A percentile compares a stretch with the other conserved stretches of the same genome.
phyloP scores from a whole-genome alignment of 1,140 invertebrate species.

The Aplysia californica region DNA sequence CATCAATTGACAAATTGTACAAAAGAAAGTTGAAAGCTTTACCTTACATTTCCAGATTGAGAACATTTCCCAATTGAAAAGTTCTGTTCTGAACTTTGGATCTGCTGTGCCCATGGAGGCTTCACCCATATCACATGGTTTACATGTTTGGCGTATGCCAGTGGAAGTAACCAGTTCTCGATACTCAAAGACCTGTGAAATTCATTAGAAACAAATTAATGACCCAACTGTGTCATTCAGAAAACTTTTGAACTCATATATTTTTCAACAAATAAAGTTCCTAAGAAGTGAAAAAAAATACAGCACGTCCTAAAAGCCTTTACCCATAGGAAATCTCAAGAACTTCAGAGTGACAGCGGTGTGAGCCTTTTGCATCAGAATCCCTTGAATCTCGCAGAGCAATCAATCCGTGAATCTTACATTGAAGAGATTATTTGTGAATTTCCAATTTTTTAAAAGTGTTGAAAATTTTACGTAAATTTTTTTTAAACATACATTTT shows the following conservation, averaged over 20 bases:
- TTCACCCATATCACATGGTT: conserved; percentile 85
- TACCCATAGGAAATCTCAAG: too few relatives aligned
- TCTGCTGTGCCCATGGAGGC: conserved; percentile 88
- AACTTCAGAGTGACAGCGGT: too few relatives aligned
- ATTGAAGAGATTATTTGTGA: too few relatives aligned
- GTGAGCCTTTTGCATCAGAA: background rate
- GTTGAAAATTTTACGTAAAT: too few relatives aligned
- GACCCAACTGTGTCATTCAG: background rate
- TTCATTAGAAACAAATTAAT: background rate
- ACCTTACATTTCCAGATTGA: conserved; percentile 66
- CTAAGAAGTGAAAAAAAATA: background rate
- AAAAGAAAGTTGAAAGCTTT: too few relatives aligned
- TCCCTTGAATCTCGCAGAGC: too few relatives aligned
- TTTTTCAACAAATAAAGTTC: background rate
- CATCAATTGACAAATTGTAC: too few relatives aligned
- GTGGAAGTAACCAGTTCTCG: conserved; percentile 93
- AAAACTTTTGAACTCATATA: background rate
- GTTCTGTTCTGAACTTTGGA: conserved; percentile 74
- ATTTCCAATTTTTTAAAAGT: too few relatives aligned
- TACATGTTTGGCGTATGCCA: conserved; percentile 87
- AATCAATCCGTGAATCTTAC: too few relatives aligned
- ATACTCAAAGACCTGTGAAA: conserved; percentile 75
- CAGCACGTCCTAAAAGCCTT: too few relatives aligned
- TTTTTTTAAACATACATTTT: too few relatives aligned
- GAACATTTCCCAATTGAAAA: conserved; percentile 82